These are phyloP conservation scores for Drosophila lacicola DNA, from an alignment of 2,888 invertebrate genomes.

Conservation along the genomic window DNA sequence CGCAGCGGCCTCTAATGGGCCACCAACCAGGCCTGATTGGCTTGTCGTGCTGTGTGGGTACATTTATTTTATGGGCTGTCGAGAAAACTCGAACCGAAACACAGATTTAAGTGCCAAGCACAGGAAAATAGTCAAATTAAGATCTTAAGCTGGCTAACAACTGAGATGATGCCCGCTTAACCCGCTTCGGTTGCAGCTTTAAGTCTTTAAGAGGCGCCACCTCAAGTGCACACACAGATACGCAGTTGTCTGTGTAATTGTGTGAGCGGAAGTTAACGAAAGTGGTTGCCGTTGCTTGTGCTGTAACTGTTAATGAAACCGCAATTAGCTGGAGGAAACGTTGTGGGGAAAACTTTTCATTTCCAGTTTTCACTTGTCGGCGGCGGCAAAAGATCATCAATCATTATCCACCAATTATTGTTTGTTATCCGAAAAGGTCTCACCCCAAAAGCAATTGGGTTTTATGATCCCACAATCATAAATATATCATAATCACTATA, in stretches of 20 bases:
- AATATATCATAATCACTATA: constrained; percentile 1
- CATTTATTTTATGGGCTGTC: constrained; percentile 54
- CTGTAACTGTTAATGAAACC: constrained; percentile 31
- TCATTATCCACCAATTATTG: constrained; percentile 28
- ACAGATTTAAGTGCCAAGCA: constrained; percentile 29
- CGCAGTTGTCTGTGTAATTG: neutral
- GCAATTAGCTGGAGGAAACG: constrained; percentile 43
- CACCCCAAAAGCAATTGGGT: neutral
- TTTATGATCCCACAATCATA: constrained; percentile 24
- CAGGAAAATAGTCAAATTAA: constrained; percentile 40
- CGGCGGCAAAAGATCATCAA: constrained; percentile 24
- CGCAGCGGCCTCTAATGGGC: constrained; percentile 31
- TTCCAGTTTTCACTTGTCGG: constrained; percentile 29
- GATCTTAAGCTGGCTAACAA: constrained; percentile 47
- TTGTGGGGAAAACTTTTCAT: constrained; percentile 20
- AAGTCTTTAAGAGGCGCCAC: constrained; percentile 16
- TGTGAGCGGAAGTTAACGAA: neutral
- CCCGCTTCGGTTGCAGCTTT: constrained; percentile 31
- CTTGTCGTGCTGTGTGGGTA: constrained; percentile 21
- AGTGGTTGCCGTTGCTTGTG: constrained; percentile 3
- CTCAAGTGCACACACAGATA: neutral
- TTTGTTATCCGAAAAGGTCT: constrained; percentile 25
- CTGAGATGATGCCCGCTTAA: constrained; percentile 46
- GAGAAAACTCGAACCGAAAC: constrained; percentile 27
- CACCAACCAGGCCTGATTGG: constrained; percentile 42